phyloP scores from a whole-genome alignment of 2,888 invertebrate genomes.

The Gisinianus flammeolus region DNA sequence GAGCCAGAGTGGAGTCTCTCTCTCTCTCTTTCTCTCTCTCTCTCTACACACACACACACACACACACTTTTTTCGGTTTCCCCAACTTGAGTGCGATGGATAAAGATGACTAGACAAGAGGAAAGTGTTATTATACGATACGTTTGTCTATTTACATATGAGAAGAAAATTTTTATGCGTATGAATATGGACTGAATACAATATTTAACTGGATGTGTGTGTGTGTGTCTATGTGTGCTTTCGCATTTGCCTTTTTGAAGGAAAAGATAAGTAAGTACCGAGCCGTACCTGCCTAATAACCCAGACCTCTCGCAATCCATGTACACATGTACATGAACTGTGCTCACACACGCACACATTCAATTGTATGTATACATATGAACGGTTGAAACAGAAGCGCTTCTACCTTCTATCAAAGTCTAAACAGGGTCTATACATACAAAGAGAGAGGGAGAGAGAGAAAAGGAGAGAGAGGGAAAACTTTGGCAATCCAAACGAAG shows the following conservation, averaged over 20 bases:
- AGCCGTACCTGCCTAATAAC: not conserved
- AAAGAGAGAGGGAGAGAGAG: constrained; percentile 7
- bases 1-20: not conserved
- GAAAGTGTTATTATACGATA: constrained; percentile 31
- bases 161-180: constrained; percentile 27
- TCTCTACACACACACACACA: too few species aligned
- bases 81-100: constrained; percentile 10
- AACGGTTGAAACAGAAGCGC: not conserved
- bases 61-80: too few species aligned
- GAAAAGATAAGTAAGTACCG: not conserved
- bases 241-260: not conserved
- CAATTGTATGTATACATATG: not conserved
- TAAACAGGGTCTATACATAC: not conserved
- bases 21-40: not conserved
- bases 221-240: not conserved
- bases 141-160: constrained; percentile 21
- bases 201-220: constrained; percentile 26
- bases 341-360: too few species aligned
- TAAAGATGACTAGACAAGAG: not conserved
- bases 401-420: not conserved
- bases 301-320: constrained; percentile 1
- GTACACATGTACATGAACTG: not conserved
- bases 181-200: constrained; percentile 34
- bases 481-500: not conserved
- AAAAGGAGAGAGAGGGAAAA: constrained; percentile 9